Evolutionary conservation across 37 sponge, comb jelly and placozoan species (phyloP), one percentile per base, ranked within the genome.

Genomic region (Spongilla lacustris): DNA sequence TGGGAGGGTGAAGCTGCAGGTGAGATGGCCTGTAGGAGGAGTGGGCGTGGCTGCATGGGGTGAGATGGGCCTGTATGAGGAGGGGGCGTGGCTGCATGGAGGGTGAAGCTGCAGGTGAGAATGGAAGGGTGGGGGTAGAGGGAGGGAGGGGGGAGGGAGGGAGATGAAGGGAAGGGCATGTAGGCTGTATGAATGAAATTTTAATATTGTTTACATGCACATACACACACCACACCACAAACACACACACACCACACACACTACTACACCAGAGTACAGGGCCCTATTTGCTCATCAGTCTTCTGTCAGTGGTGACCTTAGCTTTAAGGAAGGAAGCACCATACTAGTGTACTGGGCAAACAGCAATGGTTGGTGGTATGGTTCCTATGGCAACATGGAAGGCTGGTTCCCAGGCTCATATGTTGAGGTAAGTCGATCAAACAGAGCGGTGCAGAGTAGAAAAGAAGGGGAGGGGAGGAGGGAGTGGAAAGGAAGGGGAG

Each of bases 311-410:
- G 92, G 91, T 48, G 96, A 96, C 78, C 89, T 96, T 8, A 29
- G 30, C 26, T 93, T 96, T 69, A 66, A 27, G n/a, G 89, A 88
- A 68, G 96, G 92, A 35, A 91, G 91, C 76, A 81, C 81, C 0
- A 41, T 96, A n/a, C 77, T 84, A 5, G 96, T 96, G 19, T 88
- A 85, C 50, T 93, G 94, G 94, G 91, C 87, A 1, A 75, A 93
- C 27, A 89, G 91, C 69, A 91, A 81, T 80, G 96, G 96, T 48
- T 96, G 96, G 96, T 96, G 96, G 96, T 88, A 84, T 74, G 96
- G 96, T 3, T 49, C 90, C 30, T 70, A 38, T 27, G 88, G 86
- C 24, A 68, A 48, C 28, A 71, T n/a, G 26, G 86, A 88, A 38
- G 96, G 96, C 23, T 96, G 94, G 94, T 96, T 96, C 76, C 96